Base-by-base conservation (phyloP, 2,113 vertebrate genomes). In the Athene cunicularia region DNA sequence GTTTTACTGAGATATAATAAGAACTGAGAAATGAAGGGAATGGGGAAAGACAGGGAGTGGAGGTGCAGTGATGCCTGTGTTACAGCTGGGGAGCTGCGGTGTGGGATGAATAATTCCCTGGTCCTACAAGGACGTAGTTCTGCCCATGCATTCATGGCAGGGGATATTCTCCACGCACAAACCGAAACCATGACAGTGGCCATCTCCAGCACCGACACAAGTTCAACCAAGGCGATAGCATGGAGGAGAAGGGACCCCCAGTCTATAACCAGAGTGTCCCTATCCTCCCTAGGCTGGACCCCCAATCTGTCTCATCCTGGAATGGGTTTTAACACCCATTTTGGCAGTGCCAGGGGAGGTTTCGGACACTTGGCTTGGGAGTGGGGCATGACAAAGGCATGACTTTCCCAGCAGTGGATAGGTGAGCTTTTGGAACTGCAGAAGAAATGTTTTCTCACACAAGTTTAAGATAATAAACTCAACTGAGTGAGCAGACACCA, bases 401-500 rank as follows among this genome's bases (percentile, higher is more conserved):
- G 58, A 68, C 73, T 86, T 86, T 88, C 88, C 64, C 60, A 60
- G 21, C 1, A 5, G 63, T 37, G 59, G 67, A 32, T 41, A 80
- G 43, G 41, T n/a, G 86, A 88, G 76, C 50, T 82, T 76, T 85
- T 94, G 91, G 95, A 96, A 88, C 58, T 39, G 90, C 86, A 74
- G 43, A 92, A 88, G 76, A 93, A 91, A 96, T 95, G 80, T 96
- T 97, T 96, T 95, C 94, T 95, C 6, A 6, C 71, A 70, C 64
- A 97, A 98, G 95, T 98, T 97, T 89, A 95, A 97, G 98, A 97
- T 97, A 98, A 98, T 97, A 98, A 98, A 98, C 95, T 97, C 92
- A 71, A 97, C 96, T 39, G 93, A 94, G 91, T 88, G 93, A 98
- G 91, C 93, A 93, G 97, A 96, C 97, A 96, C 95, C 93, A 93